phyloP scores from a whole-genome alignment of 2,113 vertebrate genomes.

The Malurus alboscapulatus region DNA sequence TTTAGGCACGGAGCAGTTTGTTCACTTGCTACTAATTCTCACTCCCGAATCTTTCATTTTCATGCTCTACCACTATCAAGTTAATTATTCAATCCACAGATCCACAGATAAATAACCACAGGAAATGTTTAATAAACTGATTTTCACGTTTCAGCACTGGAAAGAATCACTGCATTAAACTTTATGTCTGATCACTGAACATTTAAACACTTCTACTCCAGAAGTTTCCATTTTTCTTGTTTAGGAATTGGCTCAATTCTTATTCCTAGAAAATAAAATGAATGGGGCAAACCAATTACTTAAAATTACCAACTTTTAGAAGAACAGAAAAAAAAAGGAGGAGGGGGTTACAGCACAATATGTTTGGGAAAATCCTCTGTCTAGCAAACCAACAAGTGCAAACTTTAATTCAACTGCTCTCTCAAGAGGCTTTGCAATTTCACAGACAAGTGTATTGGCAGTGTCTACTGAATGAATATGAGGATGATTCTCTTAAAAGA shows the following conservation, averaged over 20 bases:
- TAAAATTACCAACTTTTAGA: not conserved
- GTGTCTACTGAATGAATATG: not conserved
- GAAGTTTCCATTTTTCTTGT: not conserved
- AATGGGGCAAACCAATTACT: not conserved
- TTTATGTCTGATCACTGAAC: not conserved
- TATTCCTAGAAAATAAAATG: not conserved
- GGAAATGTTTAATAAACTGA: not conserved
- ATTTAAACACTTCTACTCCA: not conserved
- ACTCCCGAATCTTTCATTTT: not conserved
- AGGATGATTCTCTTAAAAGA: constrained; percentile 28
- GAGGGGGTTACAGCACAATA: not conserved
- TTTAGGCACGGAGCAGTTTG: not conserved
- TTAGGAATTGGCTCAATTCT: not conserved
- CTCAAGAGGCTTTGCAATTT: constrained; percentile 15
- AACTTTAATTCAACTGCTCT: not conserved
- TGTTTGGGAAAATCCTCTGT: not conserved
- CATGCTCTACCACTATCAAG: not conserved
- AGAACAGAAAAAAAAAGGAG: not conserved
- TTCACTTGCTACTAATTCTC: not conserved
- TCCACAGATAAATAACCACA: not conserved
- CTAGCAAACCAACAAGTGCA: not conserved
- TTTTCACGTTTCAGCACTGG: not conserved
- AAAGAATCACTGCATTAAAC: not conserved
- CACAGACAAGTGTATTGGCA: not conserved
- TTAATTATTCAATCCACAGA: not conserved